Percentiles rank a stretch among this genome's conserved stretches.
These are phyloP conservation scores for Alviniconcha marisindica DNA, from an alignment of 1,140 invertebrate genomes.

Conservation along the genomic window DNA sequence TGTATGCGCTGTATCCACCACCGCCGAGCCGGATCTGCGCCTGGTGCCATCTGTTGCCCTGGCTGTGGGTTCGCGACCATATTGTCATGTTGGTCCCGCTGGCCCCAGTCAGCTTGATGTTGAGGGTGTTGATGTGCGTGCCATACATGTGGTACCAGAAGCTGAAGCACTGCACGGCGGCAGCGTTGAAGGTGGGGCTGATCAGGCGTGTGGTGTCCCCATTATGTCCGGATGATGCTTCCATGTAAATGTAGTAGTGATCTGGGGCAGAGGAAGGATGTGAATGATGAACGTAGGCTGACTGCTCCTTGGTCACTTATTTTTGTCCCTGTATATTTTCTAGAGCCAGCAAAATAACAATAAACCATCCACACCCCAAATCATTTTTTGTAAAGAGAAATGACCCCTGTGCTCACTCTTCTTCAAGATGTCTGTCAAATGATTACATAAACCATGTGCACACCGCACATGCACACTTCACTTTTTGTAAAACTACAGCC, in stretches of 20 bases:
- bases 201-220: slow-evolving; percentile 49
- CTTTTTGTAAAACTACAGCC: too few species aligned
- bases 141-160: slow-evolving; percentile 76
- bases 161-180: slow-evolving; percentile 54
- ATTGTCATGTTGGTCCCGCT: slow-evolving; percentile 28
- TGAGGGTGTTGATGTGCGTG: slow-evolving; percentile 62
- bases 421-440: too few species aligned
- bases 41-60: slow-evolving; percentile 59
- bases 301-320: not conserved
- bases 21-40: slow-evolving; percentile 50
- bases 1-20: slow-evolving; percentile 7
- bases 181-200: slow-evolving; percentile 30
- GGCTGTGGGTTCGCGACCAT: slow-evolving; percentile 45
- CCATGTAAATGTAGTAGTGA: slow-evolving; percentile 63
- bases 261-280: not conserved
- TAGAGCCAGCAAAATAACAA: not conserved
- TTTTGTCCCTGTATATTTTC: not conserved
- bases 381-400: too few species aligned
- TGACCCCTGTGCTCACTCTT: too few species aligned
- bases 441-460: too few species aligned
- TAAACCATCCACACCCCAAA: too few species aligned
- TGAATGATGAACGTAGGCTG: not conserved
- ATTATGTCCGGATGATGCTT: slow-evolving; percentile 42
- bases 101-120: slow-evolving; percentile 54
- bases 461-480: too few species aligned